phyloP scores from a whole-genome alignment of 1,140 invertebrate species.

The Latrodectus geometricus region DNA sequence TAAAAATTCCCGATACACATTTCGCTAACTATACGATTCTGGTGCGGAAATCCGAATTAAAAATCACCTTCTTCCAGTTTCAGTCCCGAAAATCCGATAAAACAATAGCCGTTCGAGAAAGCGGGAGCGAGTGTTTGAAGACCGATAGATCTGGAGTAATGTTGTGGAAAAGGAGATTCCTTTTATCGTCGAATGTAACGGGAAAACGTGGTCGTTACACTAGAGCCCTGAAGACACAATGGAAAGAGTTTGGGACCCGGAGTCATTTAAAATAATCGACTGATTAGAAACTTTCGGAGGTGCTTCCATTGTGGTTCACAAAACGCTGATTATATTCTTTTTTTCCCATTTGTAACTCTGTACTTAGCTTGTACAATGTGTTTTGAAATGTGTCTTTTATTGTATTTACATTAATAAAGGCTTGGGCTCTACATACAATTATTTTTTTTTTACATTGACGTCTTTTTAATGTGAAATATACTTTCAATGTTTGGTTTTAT shows the following conservation, averaged over 20 bases:
- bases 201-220: conserved; percentile 47
- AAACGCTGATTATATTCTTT: not conserved
- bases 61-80: conserved; percentile 47
- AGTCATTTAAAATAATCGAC: conserved; percentile 59
- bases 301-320: not conserved
- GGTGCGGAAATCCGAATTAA: conserved; percentile 48
- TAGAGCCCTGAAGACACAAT: conserved; percentile 17
- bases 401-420: too few species aligned
- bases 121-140: conserved; percentile 51
- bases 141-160: conserved; percentile 53
- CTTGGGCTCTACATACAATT: too few species aligned
- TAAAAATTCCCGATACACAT: conserved; percentile 43
- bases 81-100: conserved; percentile 43
- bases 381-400: too few species aligned
- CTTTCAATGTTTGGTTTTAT: too few species aligned
- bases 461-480: too few species aligned
- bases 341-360: not conserved
- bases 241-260: conserved; percentile 28
- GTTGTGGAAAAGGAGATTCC: conserved; percentile 44
- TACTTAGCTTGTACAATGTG: not conserved
- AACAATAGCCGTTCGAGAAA: conserved; percentile 50
- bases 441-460: too few species aligned
- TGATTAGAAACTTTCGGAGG: conserved; percentile 47
- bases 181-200: conserved; percentile 41
- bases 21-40: conserved; percentile 40